These are phyloP conservation scores for Quadroppia sp. DNA, from an alignment of 2,888 invertebrate species.

Conservation along the genomic window DNA sequence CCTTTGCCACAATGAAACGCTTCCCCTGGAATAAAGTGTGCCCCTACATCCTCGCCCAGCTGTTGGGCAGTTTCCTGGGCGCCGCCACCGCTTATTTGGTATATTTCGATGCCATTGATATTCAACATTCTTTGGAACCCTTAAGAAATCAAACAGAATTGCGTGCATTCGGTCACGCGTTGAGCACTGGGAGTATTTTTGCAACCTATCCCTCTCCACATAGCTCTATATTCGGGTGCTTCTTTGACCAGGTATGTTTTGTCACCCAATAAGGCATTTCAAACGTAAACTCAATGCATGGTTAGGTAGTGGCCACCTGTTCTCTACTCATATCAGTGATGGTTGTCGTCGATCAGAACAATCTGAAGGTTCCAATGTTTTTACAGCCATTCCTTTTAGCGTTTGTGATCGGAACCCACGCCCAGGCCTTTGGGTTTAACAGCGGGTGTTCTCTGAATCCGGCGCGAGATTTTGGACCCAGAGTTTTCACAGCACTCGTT, in stretches of 20 bases:
- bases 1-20: neutral
- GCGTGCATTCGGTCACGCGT: constrained; percentile 7
- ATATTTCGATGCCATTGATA: constrained; percentile 34
- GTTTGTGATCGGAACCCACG: constrained; percentile 16
- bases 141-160: constrained; percentile 3
- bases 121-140: constrained; percentile 2
- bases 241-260: constrained; percentile 55
- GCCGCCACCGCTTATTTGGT: constrained; percentile 44
- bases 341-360: constrained; percentile 28
- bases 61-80: constrained; percentile 55
- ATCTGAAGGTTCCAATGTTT: constrained; percentile 21
- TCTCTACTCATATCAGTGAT: constrained; percentile 29
- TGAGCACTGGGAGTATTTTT: constrained; percentile 57
- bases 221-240: constrained; percentile 53
- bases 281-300: neutral
- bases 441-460: constrained; percentile 8
- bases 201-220: constrained; percentile 57
- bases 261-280: neutral
- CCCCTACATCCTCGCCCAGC: constrained; percentile 57
- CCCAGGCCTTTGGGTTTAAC: constrained; percentile 13
- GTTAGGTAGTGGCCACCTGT: constrained; percentile 21
- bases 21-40: constrained; percentile 50
- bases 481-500: constrained; percentile 11
- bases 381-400: constrained; percentile 29
- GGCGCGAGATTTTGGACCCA: constrained; percentile 14